Conservation (phyloP, 2,888 invertebrate genomes). For the Electrophaes corylata region DNA sequence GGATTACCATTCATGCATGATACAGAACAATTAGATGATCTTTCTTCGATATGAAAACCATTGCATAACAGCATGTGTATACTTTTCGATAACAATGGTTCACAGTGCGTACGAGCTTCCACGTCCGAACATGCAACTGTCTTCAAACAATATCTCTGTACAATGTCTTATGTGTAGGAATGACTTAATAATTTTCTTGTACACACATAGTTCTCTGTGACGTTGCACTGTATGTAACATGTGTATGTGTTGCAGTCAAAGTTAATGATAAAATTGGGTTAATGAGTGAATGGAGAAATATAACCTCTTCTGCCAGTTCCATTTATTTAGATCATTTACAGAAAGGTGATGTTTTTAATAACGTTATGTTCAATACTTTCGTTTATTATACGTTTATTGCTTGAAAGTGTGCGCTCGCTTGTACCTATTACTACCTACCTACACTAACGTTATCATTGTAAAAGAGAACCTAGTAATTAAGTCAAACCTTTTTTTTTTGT, state of each 20-base stretch:
- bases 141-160: conserved; percentile 52
- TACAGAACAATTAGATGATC: conserved; percentile 45
- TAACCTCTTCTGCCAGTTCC: not conserved
- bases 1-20: conserved; percentile 25
- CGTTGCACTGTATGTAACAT: conserved; percentile 28
- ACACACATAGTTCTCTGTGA: conserved; percentile 47
- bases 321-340: no score
- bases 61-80: conserved; percentile 45
- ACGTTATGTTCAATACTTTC: no score
- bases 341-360: no score
- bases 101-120: conserved; percentile 48
- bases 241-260: conserved; percentile 16
- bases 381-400: no score
- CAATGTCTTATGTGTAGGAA: conserved; percentile 61
- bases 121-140: conserved; percentile 57
- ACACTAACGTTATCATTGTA: no score
- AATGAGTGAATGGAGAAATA: not conserved
- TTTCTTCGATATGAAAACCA: conserved; percentile 39
- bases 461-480: no score
- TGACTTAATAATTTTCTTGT: conserved; percentile 69
- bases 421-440: no score
- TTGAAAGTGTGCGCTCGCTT: no score
- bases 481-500: no score
- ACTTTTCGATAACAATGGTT: conserved; percentile 47
- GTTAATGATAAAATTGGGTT: not conserved